Percentiles rank a stretch among this genome's conserved stretches.
Evolutionary conservation across 1,140 invertebrate species (phyloP).

Genomic region (Magallana gigas): DNA sequence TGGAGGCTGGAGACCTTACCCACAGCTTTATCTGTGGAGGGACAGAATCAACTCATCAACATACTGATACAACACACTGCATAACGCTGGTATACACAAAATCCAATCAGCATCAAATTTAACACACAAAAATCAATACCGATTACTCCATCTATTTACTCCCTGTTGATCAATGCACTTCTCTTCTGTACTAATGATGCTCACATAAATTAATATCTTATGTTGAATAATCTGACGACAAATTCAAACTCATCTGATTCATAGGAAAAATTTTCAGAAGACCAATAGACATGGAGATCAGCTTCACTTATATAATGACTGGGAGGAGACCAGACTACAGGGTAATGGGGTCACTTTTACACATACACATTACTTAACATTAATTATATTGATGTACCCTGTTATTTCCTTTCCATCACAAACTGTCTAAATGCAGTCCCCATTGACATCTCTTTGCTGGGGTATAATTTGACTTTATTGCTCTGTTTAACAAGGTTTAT

Average conservation of each 20-base stretch:
- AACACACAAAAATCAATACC: neutral
- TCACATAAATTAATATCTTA: constrained; percentile 34
- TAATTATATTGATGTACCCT: constrained; percentile 27
- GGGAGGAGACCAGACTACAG: neutral
- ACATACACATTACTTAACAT: constrained; percentile 33
- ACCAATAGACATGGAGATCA: neutral
- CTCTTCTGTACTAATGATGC: constrained; percentile 2
- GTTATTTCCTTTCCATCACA: constrained; percentile 19
- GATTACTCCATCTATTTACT: neutral
- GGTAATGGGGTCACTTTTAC: neutral
- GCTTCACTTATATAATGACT: neutral
- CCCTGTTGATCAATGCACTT: constrained; percentile 2
- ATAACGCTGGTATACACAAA: neutral
- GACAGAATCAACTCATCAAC: neutral
- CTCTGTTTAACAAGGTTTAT: constrained; percentile 36
- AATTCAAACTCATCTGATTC: neutral
- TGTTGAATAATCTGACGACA: neutral
- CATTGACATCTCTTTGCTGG: constrained; percentile 15
- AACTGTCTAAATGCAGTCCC: neutral
- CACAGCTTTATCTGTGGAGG: constrained; percentile 53
- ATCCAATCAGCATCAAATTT: neutral
- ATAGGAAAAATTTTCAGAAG: neutral
- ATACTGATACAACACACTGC: neutral
- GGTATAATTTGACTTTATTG: constrained; percentile 17
- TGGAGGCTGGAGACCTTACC: constrained; percentile 46